A percentile compares a stretch with the other conserved stretches of the same genome.
These are phyloP conservation scores for Haemorhous mexicanus DNA, from an alignment of 2,113 vertebrate species.

Conservation along the genomic window DNA sequence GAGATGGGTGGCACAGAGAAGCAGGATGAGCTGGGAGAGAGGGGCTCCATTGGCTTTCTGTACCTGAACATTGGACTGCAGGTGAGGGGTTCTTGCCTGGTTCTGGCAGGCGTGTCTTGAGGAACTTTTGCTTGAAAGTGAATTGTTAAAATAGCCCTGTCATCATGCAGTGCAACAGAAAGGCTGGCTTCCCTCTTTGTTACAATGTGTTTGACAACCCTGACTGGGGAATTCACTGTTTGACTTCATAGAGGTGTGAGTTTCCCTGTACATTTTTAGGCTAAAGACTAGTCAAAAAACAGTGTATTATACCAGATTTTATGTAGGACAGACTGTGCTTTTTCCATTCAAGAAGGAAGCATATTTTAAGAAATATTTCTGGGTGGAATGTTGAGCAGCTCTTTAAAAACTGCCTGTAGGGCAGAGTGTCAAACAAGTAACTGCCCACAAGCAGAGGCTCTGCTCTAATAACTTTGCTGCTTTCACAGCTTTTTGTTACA, in stretches of 20 bases:
- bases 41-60: constrained; percentile 93
- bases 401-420: background rate
- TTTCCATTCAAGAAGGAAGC: background rate
- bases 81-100: constrained; percentile 71
- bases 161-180: fast-evolving
- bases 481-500: background rate
- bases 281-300: background rate
- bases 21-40: constrained; percentile 94
- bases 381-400: background rate
- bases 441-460: background rate
- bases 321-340: background rate
- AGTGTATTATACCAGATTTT: background rate
- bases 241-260: background rate
- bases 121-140: too few species aligned
- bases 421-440: background rate
- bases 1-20: constrained; percentile 98
- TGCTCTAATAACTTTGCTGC: background rate
- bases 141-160: background rate
- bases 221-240: background rate
- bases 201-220: background rate
- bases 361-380: background rate
- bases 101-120: background rate
- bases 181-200: background rate
- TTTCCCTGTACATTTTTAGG: background rate
- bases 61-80: constrained; percentile 98